Percentiles rank a stretch among this genome's conserved stretches.
phyloP scores from a whole-genome alignment of 1,140 invertebrate species.

The Camponotus vicinus region DNA sequence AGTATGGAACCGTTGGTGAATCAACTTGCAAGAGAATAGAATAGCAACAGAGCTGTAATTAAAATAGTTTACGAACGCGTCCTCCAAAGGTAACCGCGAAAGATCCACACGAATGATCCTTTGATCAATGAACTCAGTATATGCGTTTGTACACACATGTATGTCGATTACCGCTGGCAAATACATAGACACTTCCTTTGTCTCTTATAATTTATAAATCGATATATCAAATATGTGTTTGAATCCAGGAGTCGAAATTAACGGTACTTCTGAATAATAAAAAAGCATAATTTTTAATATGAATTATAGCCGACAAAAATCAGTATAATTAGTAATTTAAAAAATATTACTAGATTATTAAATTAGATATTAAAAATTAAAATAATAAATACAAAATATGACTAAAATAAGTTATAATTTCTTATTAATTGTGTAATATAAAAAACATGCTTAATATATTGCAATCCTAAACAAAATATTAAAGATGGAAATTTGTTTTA shows the following conservation, averaged over 20 bases:
- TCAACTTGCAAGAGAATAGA: conserved; percentile 54
- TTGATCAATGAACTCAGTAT: conserved; percentile 59
- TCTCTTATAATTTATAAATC: conserved; percentile 56
- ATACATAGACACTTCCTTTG: conserved; percentile 78
- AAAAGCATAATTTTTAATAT: background rate
- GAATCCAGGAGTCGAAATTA: background rate
- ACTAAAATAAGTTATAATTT: background rate
- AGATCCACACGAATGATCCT: conserved; percentile 61
- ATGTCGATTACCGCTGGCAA: conserved; percentile 52
- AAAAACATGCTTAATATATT: conserved; percentile 7
- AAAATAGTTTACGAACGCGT: conserved; percentile 81
- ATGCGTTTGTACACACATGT: conserved; percentile 13
- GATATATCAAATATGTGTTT: conserved; percentile 24
- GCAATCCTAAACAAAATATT: background rate
- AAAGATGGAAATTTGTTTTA: background rate
- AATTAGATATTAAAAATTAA: background rate
- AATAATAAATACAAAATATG: background rate
- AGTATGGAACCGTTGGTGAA: conserved; percentile 24
- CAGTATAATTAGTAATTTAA: background rate
- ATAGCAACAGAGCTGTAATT: conserved; percentile 75
- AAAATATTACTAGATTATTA: background rate
- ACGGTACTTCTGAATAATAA: background rate
- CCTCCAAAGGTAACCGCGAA: conserved; percentile 58
- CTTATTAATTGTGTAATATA: background rate
- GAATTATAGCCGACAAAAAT: background rate